These are phyloP conservation scores for Lasioglossum zephyrum DNA, from an alignment of 2,888 invertebrate species.

Conservation along the genomic window DNA sequence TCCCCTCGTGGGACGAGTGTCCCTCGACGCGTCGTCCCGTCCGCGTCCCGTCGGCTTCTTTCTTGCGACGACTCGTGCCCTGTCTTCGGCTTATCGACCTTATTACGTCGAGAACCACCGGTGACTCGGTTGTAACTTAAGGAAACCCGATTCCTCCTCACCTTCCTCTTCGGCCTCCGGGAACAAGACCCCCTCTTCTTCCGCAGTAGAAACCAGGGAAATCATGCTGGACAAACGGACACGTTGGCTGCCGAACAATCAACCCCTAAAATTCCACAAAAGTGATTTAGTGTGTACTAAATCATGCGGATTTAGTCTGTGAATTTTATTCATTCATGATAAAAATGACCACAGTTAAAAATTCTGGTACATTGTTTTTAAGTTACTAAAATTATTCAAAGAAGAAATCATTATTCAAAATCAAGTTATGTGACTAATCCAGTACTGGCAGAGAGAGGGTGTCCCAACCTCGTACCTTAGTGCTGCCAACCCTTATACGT, in stretches of 20 bases:
- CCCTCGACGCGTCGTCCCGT: slow-evolving; percentile 12
- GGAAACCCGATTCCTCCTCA: slow-evolving; percentile 5
- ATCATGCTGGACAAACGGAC: background rate
- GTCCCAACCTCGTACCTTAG: too few species aligned
- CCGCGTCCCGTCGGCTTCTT: slow-evolving; percentile 37
- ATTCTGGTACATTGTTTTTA: too few species aligned
- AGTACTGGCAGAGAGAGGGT: too few species aligned
- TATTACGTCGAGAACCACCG: slow-evolving; percentile 62
- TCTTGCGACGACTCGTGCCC: slow-evolving; percentile 40
- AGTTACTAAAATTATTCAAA: too few species aligned
- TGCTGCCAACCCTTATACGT: too few species aligned
- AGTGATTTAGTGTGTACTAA: background rate
- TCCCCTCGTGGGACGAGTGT: slow-evolving; percentile 36
- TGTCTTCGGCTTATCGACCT: slow-evolving; percentile 67
- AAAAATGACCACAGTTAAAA: background rate
- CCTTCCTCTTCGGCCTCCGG: background rate
- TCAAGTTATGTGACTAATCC: too few species aligned
- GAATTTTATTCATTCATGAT: too few species aligned
- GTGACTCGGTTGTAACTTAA: background rate
- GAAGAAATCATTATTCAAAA: too few species aligned
- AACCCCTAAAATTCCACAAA: background rate
- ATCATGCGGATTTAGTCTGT: background rate
- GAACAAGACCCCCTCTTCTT: background rate
- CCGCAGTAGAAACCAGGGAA: background rate
- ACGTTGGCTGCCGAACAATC: background rate